Conservation (phyloP, 2,888 invertebrate species). For the Tetranychus piercei region DNA sequence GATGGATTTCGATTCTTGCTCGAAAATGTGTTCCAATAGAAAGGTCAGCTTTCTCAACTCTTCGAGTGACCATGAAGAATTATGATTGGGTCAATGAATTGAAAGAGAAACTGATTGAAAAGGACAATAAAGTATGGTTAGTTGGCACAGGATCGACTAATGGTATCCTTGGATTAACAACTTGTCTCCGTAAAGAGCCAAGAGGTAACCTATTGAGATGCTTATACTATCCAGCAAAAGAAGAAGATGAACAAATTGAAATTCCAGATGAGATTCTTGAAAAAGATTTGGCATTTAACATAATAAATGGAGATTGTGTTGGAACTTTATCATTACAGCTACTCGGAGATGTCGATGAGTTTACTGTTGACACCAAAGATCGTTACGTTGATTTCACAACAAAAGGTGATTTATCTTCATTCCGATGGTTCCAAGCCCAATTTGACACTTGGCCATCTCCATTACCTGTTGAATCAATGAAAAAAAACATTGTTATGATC, state of each 20-base stretch:
- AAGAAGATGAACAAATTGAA: neutral
- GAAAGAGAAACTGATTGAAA: neutral
- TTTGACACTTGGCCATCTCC: constrained; percentile 41
- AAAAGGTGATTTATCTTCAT: constrained; percentile 37
- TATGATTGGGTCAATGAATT: neutral
- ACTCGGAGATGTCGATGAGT: neutral
- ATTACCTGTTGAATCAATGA: constrained; percentile 41
- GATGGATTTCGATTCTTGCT: neutral
- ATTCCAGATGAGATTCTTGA: neutral
- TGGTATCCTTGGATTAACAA: constrained; percentile 4
- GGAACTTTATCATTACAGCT: neutral
- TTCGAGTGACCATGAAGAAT: neutral
- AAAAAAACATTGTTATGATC: constrained; percentile 47
- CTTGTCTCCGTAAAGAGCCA: constrained; percentile 11
- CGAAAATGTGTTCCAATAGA: neutral
- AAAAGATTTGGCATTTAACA: constrained; percentile 1
- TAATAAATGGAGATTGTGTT: neutral
- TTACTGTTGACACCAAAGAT: constrained; percentile 29
- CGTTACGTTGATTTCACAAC: constrained; percentile 38
- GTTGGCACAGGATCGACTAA: neutral
- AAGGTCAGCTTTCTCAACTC: no score
- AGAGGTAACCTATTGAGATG: neutral
- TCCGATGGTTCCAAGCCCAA: constrained; percentile 57
- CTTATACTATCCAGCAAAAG: neutral
- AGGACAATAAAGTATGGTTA: neutral